Conservation (phyloP, 1,140 invertebrate species). For the Drosophila bifasciata region DNA sequence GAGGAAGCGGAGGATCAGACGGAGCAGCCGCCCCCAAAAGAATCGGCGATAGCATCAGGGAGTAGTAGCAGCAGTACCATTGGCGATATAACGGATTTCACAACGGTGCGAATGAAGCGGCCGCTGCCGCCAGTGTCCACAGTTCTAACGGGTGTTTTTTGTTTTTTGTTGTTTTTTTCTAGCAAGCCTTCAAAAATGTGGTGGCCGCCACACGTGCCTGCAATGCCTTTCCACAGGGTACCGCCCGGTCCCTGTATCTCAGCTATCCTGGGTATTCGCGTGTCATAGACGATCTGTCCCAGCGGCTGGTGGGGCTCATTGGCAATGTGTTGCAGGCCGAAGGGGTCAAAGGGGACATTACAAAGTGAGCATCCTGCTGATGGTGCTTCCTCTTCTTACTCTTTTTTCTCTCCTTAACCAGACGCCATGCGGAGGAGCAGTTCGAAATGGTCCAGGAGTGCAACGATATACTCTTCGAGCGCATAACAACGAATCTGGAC, state of each 20-base stretch:
- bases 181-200: slow-evolving; percentile 62
- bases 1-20: neutral
- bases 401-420: slow-evolving; percentile 11
- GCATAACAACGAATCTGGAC: slow-evolving; percentile 90
- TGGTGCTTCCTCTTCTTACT: neutral
- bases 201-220: slow-evolving; percentile 88
- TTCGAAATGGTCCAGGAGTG: slow-evolving; percentile 90
- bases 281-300: slow-evolving; percentile 86
- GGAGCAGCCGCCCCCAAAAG: neutral
- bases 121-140: neutral
- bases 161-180: neutral
- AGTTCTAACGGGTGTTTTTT: neutral
- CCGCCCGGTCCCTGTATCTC: slow-evolving; percentile 89
- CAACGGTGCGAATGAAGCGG: slow-evolving; percentile 36
- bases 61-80: slow-evolving; percentile 1
- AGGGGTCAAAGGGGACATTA: slow-evolving; percentile 87
- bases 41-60: neutral
- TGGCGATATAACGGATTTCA: slow-evolving; percentile 41
- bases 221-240: slow-evolving; percentile 88
- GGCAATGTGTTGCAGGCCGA: slow-evolving; percentile 86
- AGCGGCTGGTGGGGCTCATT: slow-evolving; percentile 85
- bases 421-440: slow-evolving; percentile 88
- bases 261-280: slow-evolving; percentile 89
- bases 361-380: slow-evolving; percentile 44
- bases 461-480: slow-evolving; percentile 93